These are phyloP conservation scores for Myocastor coypus DNA, from an alignment of 2,113 vertebrate genomes.

Conservation along the genomic window DNA sequence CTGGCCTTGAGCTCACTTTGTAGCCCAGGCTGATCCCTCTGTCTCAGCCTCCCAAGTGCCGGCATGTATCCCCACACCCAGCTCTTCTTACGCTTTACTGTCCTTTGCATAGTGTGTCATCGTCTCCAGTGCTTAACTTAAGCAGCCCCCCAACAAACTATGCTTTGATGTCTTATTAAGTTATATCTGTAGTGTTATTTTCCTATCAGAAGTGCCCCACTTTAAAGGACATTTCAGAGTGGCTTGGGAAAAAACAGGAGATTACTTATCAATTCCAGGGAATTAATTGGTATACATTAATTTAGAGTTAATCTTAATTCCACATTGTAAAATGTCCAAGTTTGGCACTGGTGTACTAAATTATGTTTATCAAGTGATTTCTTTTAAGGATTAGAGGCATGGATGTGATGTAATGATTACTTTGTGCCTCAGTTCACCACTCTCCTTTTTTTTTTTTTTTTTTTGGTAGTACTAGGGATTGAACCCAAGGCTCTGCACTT, in stretches of 20 bases:
- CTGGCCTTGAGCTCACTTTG: too few species aligned
- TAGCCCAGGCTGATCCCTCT: too few species aligned
- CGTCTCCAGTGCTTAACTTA: conserved; percentile 55
- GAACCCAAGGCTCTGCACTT: not conserved
- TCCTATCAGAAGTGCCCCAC: conserved; percentile 53
- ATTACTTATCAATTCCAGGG: conserved; percentile 73
- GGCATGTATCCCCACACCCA: too few species aligned
- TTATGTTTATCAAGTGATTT: conserved; percentile 66
- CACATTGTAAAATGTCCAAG: conserved; percentile 77
- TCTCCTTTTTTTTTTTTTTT: not conserved
- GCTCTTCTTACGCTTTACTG: too few species aligned
- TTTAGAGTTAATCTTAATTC: conserved; percentile 72
- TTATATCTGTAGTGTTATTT: conserved; percentile 59
- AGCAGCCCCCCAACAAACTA: conserved; percentile 60
- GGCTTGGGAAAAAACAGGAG: conserved; percentile 63
- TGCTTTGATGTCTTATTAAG: conserved; percentile 59
- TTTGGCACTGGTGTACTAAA: conserved; percentile 71
- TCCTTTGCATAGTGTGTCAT: conserved; percentile 19
- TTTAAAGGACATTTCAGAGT: conserved; percentile 52
- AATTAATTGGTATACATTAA: conserved; percentile 74
- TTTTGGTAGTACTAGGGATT: not conserved
- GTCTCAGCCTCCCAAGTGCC: too few species aligned
- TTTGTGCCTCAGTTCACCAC: conserved; percentile 32
- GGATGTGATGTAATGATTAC: conserved; percentile 41
- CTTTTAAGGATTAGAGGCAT: conserved; percentile 68